These are phyloP conservation scores for Selenia dentaria DNA, from an alignment of 2,888 invertebrate genomes.

Conservation along the genomic window DNA sequence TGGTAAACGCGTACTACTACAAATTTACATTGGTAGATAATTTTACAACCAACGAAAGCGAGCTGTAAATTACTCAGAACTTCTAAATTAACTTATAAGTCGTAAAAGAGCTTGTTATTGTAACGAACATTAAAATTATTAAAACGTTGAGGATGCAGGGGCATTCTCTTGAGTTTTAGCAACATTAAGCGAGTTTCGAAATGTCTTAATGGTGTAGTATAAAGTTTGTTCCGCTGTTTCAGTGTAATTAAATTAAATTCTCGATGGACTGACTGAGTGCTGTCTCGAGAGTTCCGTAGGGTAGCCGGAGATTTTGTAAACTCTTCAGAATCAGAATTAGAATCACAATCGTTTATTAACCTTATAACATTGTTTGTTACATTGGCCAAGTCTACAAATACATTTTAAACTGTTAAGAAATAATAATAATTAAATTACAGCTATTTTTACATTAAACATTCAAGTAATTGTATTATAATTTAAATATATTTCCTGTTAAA, in stretches of 20 bases:
- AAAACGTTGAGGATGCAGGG: conserved; percentile 8
- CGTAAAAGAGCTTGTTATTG: conserved; percentile 10
- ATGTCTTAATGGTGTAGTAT: conserved; percentile 21
- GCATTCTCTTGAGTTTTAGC: conserved; percentile 4
- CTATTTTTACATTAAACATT: too few relatives aligned
- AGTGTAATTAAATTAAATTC: conserved; percentile 19
- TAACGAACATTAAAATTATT: conserved; percentile 18
- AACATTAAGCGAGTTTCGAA: conserved; percentile 19
- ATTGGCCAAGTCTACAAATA: too few relatives aligned
- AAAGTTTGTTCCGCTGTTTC: conserved; percentile 16
- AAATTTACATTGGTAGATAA: too few relatives aligned
- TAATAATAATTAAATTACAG: too few relatives aligned
- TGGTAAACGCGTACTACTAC: too few relatives aligned
- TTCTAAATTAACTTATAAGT: conserved; percentile 11
- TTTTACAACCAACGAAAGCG: not conserved
- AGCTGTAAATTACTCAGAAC: conserved; percentile 3
- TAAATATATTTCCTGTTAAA: too few relatives aligned
- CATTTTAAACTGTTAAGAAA: too few relatives aligned
- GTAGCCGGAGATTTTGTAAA: conserved; percentile 4
- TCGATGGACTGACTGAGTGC: conserved; percentile 4
- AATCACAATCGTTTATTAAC: too few relatives aligned
- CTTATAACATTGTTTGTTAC: too few relatives aligned
- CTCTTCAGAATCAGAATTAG: too few relatives aligned
- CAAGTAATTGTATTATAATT: too few relatives aligned
- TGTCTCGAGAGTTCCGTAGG: conserved; percentile 13